A percentile compares a stretch with the other conserved stretches of the same genome.
These are phyloP conservation scores for Sipha flava DNA, from an alignment of 1,140 invertebrate species.

Conservation along the genomic window DNA sequence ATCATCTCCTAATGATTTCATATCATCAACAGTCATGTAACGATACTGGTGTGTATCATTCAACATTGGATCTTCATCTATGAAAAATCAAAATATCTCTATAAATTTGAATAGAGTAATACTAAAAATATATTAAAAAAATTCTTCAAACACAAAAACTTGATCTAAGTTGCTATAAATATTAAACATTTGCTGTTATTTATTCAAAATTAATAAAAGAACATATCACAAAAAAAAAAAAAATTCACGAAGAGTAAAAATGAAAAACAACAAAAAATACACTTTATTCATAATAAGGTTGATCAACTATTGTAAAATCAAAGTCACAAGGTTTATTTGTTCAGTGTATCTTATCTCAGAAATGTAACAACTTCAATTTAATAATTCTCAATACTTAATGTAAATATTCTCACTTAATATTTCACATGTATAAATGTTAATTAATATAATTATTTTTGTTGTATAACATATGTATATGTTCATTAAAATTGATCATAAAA, in stretches of 20 bases:
- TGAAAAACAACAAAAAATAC: background rate
- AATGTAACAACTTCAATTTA: background rate
- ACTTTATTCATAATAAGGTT: background rate
- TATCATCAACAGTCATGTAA: constrained; percentile 76
- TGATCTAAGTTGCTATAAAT: background rate
- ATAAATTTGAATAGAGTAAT: background rate
- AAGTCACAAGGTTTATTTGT: background rate
- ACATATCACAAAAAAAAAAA: background rate
- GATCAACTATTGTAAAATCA: background rate
- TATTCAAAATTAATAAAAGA: background rate
- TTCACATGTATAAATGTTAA: too few species aligned
- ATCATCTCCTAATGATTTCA: constrained; percentile 71
- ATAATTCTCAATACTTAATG: too few species aligned
- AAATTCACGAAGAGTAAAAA: background rate
- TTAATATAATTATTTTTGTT: too few species aligned
- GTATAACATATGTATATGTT: too few species aligned
- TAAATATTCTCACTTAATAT: too few species aligned
- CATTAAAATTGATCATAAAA: too few species aligned
- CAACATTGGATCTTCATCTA: constrained; percentile 69
- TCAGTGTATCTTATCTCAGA: background rate
- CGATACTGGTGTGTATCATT: constrained; percentile 76
- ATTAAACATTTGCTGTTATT: background rate
- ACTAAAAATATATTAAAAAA: background rate
- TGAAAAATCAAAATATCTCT: constrained; percentile 30
- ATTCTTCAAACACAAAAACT: background rate